A percentile compares a stretch with the other conserved stretches of the same genome.
These are phyloP conservation scores for Pygmarrhopalites habei DNA, from an alignment of 1,140 invertebrate species.

Conservation along the genomic window DNA sequence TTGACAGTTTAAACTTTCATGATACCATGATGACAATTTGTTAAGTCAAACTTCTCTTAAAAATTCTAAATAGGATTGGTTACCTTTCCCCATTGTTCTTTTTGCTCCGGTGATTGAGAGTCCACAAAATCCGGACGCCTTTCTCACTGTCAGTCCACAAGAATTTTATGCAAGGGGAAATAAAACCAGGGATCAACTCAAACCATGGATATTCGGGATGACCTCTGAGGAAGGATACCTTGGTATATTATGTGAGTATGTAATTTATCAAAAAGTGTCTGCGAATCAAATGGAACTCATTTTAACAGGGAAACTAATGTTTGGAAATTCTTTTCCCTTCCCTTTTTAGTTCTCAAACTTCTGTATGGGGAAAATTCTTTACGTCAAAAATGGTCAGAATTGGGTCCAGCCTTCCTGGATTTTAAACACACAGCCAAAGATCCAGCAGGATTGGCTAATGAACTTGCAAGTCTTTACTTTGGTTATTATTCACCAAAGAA, in stretches of 20 bases:
- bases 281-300: background rate
- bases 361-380: background rate
- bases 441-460: background rate
- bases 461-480: constrained; percentile 13
- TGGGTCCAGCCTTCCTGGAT: constrained; percentile 1
- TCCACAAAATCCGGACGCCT: constrained; percentile 15
- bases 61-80: constrained; percentile 21
- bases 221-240: constrained; percentile 22
- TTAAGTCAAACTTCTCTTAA: no score
- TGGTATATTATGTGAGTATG: constrained; percentile 15
- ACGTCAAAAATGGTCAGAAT: background rate
- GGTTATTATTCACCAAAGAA: constrained; percentile 1
- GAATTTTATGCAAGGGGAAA: constrained; percentile 2
- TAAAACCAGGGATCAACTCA: background rate
- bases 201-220: constrained; percentile 25
- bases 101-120: constrained; percentile 34
- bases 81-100: constrained; percentile 18
- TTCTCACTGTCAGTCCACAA: constrained; percentile 12
- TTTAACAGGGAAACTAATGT: constrained; percentile 17
- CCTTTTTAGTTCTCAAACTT: background rate
- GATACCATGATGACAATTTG: background rate
- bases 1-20: no score
- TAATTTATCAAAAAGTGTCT: no score
- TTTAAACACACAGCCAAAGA: constrained; percentile 10
- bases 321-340: no score